phyloP scores from a whole-genome alignment of 1,140 invertebrate species.

The Tetranychus urticae region DNA sequence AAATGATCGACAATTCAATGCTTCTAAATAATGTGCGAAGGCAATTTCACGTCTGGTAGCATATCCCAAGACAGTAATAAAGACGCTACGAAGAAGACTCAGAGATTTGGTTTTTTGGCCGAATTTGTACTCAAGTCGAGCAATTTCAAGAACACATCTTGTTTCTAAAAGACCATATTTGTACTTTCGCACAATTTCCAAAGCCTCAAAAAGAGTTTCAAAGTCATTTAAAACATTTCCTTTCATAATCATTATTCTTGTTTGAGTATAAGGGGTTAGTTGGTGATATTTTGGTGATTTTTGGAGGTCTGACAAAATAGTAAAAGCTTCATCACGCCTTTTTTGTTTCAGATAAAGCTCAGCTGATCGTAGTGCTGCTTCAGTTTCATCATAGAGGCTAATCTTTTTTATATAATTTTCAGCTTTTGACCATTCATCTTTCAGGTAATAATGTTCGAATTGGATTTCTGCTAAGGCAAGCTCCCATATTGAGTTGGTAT shows the following conservation, averaged over 20 bases:
- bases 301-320: not conserved
- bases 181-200: not conserved
- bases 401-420: not conserved
- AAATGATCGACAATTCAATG: not conserved
- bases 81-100: not conserved
- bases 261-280: not conserved
- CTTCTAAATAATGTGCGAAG: not conserved
- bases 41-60: not conserved
- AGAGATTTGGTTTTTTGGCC: not conserved
- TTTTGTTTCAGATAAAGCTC: conserved; percentile 1
- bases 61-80: not conserved
- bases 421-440: conserved; percentile 3
- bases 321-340: not conserved
- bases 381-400: not conserved
- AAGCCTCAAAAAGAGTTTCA: conserved; percentile 2
- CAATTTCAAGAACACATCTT: not conserved
- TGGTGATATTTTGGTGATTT: not conserved
- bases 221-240: not conserved
- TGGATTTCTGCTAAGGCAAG: conserved; percentile 7
- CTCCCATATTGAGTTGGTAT: conserved; percentile 1
- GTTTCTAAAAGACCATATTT: conserved; percentile 1
- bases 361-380: not conserved
- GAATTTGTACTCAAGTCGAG: not conserved
- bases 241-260: not conserved
- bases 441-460: conserved; percentile 6